Evolutionary conservation across 2,797 vertebrate species (phyloP), one percentile per base, ranked within the genome.

Genomic region (Tadarida brasiliensis): DNA sequence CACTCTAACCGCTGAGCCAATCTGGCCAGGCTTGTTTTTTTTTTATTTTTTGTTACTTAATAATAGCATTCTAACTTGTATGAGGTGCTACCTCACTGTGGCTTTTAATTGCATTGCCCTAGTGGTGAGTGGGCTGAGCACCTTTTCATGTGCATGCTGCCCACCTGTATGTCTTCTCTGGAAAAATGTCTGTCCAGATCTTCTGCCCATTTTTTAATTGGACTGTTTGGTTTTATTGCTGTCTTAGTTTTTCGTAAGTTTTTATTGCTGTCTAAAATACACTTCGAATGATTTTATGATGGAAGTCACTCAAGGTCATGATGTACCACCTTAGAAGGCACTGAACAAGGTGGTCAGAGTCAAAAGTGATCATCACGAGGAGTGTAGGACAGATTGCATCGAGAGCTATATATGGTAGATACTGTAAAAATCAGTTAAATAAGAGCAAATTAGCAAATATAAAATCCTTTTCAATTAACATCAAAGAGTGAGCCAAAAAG

Each of bases 381-480:
- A 67, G 30, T 33, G 7, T 30, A 73, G 61, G 30, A n/a, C 87
- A 76, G 56, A 78, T 20, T 0, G 16, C 47, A 19, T 11, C 33
- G 35, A 54, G 11, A 84, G 16, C 44, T 81, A 1, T 19, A 7
- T 70, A 49, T 57, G 67, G 39, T 44, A 30, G 85, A 44, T 70
- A 59, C 22, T 81, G 44, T 77, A 33, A 81, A 91, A 78, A 30
- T 30, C 14, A 74, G 4, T 78, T 49, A 73, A 68, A 57, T 63
- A 54, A 63, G 49, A 65, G 80, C 83, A 81, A 94, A 51, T 57
- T 73, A 77, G 11, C 81, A 77, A 76, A 77, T 35, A n/a, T 19
- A 67, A 94, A 86, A 24, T 71, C 33, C 20, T 92, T 86, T 87
- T 57, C 49, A 83, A 26, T 61, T 78, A 57, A 73, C 61, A 81